phyloP scores from a whole-genome alignment of 1,140 invertebrate genomes.

The Nasonia vitripennis region DNA sequence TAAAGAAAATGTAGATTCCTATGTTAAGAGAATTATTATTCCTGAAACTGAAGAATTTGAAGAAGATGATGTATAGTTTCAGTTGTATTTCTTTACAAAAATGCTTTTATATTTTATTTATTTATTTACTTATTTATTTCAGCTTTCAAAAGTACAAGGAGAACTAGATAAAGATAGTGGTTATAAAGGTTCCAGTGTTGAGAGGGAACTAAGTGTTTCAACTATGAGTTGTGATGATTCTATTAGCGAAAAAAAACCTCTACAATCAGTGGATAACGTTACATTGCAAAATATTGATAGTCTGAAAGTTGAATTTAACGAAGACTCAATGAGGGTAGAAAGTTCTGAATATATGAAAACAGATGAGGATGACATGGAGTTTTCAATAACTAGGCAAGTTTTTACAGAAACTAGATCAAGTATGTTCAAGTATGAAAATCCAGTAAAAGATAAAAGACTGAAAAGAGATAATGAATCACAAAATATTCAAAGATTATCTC shows the following conservation, averaged over 20 bases:
- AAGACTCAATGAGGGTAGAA: background rate
- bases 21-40: conserved; percentile 39
- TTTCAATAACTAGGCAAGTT: conserved; percentile 26
- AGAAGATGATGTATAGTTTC: background rate
- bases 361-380: conserved; percentile 12
- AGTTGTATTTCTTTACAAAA: background rate
- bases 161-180: conserved; percentile 32
- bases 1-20: conserved; percentile 32
- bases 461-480: conserved; percentile 34
- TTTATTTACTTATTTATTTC: conserved; percentile 20
- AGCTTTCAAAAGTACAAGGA: background rate
- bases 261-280: background rate
- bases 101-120: background rate
- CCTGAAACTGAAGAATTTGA: conserved; percentile 49
- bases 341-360: background rate
- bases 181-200: conserved; percentile 35
- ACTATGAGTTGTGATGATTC: conserved; percentile 40
- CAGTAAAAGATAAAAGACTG: background rate
- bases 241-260: conserved; percentile 34
- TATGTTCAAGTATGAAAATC: conserved; percentile 40
- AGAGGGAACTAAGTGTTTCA: conserved; percentile 17
- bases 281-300: background rate
- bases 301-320: conserved; percentile 3
- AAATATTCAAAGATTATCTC: conserved; percentile 47
- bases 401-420: conserved; percentile 42